These are phyloP conservation scores for Hoplodrina ambigua DNA, from an alignment of 2,888 invertebrate genomes.

Conservation along the genomic window DNA sequence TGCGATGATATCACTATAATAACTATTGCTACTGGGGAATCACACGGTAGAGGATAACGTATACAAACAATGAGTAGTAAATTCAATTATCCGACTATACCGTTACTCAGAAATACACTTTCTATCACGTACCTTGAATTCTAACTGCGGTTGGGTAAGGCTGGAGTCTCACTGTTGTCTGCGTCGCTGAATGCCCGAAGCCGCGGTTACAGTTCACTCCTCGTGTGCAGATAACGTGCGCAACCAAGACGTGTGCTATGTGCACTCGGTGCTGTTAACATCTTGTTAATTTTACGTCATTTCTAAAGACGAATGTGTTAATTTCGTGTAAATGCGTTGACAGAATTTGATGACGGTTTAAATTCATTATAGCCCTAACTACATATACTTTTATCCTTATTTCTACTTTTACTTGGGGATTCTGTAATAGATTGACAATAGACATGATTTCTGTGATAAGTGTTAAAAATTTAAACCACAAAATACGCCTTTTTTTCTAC, in stretches of 20 bases:
- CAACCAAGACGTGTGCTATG: conserved; percentile 39
- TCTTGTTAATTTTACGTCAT: conserved; percentile 30
- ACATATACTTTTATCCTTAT: no score
- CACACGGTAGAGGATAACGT: conserved; percentile 28
- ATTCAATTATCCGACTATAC: conserved; percentile 26
- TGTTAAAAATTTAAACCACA: not conserved
- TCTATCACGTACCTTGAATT: conserved; percentile 47
- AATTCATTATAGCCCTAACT: not conserved
- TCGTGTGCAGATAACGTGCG: conserved; percentile 39
- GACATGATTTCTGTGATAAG: not conserved
- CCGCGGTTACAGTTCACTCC: not conserved
- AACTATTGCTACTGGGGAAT: conserved; percentile 37
- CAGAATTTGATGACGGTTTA: conserved; percentile 1
- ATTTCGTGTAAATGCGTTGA: conserved; percentile 14
- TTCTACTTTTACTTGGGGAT: no score
- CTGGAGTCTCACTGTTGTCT: conserved; percentile 13
- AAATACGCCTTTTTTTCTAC: not conserved
- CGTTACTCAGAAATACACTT: conserved; percentile 38
- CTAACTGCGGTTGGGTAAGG: conserved; percentile 19
- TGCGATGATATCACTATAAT: conserved; percentile 46
- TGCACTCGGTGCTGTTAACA: conserved; percentile 30
- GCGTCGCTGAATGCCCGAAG: not conserved
- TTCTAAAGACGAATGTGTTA: conserved; percentile 13
- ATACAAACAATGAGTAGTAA: conserved; percentile 12
- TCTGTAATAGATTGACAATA: not conserved